These are phyloP conservation scores for Rotaria sp. DNA, from an alignment of 2,888 invertebrate species.

Conservation along the genomic window DNA sequence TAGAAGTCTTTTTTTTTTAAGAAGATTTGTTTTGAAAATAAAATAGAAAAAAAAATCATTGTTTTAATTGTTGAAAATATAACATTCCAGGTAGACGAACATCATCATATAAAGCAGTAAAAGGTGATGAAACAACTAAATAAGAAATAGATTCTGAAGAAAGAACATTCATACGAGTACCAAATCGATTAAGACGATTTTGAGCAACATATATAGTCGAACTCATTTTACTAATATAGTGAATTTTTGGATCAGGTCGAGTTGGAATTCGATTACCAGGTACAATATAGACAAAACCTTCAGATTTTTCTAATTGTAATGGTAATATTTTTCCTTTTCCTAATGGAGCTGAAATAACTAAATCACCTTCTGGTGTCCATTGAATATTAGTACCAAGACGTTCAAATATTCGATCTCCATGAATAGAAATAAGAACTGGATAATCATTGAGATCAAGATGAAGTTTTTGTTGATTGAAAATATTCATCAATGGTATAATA, in stretches of 20 bases:
- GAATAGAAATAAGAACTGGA: not conserved
- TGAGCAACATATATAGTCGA: not conserved
- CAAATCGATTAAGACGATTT: constrained; percentile 5
- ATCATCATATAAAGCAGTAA: not conserved
- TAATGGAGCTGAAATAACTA: not conserved
- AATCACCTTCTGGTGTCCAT: not conserved
- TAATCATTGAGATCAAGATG: not conserved
- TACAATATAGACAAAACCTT: not conserved
- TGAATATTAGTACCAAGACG: not conserved
- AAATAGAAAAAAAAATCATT: not conserved
- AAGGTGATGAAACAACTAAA: not conserved
- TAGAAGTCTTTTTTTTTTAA: no score
- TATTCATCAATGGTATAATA: not conserved
- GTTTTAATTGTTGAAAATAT: constrained; percentile 4
- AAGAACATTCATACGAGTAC: not conserved
- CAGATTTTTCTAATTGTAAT: not conserved
- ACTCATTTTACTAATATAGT: not conserved
- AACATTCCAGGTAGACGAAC: constrained; percentile 21
- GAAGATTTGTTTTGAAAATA: not conserved
- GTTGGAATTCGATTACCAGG: not conserved
- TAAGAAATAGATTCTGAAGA: not conserved
- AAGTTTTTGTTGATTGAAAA: not conserved
- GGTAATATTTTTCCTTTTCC: not conserved
- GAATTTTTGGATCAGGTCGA: not conserved
- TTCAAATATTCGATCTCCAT: not conserved